These are phyloP conservation scores for Ephestia elutella DNA, from an alignment of 1,140 invertebrate species.

Conservation along the genomic window DNA sequence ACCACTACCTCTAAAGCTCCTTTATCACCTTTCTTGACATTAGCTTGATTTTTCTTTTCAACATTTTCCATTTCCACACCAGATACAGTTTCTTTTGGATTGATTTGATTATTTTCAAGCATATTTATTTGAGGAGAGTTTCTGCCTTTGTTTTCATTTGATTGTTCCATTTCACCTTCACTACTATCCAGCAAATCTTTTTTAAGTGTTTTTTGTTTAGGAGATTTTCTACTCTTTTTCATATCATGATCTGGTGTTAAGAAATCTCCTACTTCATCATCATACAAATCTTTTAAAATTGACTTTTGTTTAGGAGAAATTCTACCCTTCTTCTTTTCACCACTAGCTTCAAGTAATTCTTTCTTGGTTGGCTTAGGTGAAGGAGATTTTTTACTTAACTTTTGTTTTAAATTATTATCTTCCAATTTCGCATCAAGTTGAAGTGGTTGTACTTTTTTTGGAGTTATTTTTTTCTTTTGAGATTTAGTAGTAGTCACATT, in stretches of 20 bases:
- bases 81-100: background rate
- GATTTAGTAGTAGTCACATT: slow-evolving; percentile 6
- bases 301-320: background rate
- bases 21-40: background rate
- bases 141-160: too few species aligned
- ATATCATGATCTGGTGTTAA: too few species aligned
- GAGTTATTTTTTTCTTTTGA: slow-evolving; percentile 18
- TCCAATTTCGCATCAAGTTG: background rate
- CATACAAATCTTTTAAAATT: background rate
- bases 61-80: background rate
- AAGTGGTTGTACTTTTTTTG: slow-evolving; percentile 6
- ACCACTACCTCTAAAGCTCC: background rate
- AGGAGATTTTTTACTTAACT: background rate
- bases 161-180: background rate
- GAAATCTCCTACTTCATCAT: too few species aligned
- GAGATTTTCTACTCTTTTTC: too few species aligned
- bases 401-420: background rate
- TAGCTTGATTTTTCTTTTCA: background rate
- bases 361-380: slow-evolving; percentile 1
- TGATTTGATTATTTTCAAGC: too few species aligned
- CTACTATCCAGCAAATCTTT: background rate
- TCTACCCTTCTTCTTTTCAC: background rate
- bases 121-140: too few species aligned
- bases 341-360: slow-evolving; percentile 7
- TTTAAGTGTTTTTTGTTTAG: background rate